Evolutionary conservation across 1,140 invertebrate genomes (phyloP).

Genomic region (Drosophila bocki): DNA sequence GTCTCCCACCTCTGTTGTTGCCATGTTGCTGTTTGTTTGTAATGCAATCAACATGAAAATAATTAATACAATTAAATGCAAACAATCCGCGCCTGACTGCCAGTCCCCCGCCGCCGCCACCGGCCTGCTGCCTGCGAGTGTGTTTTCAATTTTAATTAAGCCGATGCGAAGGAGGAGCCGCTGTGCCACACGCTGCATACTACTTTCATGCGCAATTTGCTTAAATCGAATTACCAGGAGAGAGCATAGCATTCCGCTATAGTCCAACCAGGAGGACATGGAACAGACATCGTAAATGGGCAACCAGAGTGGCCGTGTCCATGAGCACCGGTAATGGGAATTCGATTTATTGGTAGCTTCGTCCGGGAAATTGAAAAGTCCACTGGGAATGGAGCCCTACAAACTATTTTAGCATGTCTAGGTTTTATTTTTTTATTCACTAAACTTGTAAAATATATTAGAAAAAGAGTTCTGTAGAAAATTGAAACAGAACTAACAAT

Average conservation of each 20-base stretch:
- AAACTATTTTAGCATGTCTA: too few relatives aligned
- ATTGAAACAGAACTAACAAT: too few relatives aligned
- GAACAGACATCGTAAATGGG: neutral
- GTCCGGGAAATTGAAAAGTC: conserved; percentile 12
- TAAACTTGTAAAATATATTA: too few relatives aligned
- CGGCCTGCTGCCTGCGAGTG: neutral
- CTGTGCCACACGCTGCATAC: conserved; percentile 47
- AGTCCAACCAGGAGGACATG: conserved; percentile 8
- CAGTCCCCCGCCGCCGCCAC: neutral
- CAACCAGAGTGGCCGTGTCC: conserved; percentile 8
- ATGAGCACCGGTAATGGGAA: conserved; percentile 21
- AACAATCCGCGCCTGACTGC: conserved; percentile 34
- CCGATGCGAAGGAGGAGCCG: conserved; percentile 10
- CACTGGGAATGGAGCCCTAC: too few relatives aligned
- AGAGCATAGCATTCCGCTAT: conserved; percentile 28
- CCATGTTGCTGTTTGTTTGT: conserved; percentile 33
- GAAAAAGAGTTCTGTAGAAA: too few relatives aligned
- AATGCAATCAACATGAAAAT: conserved; percentile 80
- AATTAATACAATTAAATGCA: conserved; percentile 78
- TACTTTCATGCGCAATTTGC: conserved; percentile 73
- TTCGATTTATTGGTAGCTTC: conserved; percentile 24
- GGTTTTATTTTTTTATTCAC: too few relatives aligned
- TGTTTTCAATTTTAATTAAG: conserved; percentile 72
- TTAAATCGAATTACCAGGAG: conserved; percentile 69
- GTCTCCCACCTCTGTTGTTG: neutral